A percentile compares a stretch with the other conserved stretches of the same genome.
Evolutionary conservation across 2,888 invertebrate species (phyloP).

Genomic region (Cryptus viduatorius): DNA sequence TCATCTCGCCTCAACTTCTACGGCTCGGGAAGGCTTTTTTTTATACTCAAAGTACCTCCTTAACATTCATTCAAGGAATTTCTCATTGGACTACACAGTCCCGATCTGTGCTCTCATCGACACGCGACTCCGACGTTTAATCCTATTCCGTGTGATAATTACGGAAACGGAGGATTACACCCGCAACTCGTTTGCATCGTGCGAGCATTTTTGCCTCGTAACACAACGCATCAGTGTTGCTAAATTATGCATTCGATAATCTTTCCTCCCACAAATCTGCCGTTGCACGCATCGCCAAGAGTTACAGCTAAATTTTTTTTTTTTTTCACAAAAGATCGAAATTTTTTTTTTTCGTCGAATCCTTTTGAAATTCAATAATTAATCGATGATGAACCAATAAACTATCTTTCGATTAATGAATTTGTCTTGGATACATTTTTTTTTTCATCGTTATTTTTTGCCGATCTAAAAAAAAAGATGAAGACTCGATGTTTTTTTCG

Average conservation of each 20-base stretch:
- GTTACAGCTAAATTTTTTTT: not conserved
- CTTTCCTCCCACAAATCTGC: not conserved
- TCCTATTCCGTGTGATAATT: constrained; percentile 33
- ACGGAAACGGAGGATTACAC: constrained; percentile 3
- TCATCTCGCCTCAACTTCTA: constrained; percentile 14
- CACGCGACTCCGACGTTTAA: constrained; percentile 41
- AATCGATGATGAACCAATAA: not conserved
- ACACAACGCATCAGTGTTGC: not conserved
- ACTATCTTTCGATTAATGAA: no score
- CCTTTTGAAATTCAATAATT: not conserved
- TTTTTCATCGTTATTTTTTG: no score
- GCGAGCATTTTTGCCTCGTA: not conserved
- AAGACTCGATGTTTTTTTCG: no score
- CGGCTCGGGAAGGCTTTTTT: constrained; percentile 51
- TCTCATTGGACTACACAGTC: constrained; percentile 24
- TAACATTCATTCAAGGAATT: constrained; percentile 58
- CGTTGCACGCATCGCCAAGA: not conserved
- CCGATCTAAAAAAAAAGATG: no score
- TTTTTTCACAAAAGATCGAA: not conserved
- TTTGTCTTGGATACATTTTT: no score
- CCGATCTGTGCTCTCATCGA: constrained; percentile 10
- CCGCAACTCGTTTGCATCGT: not conserved
- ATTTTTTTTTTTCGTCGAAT: not conserved
- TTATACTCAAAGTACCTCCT: constrained; percentile 50
- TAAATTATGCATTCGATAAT: not conserved